These are phyloP conservation scores for Thelaira solivaga DNA, from an alignment of 2,888 invertebrate genomes.

Conservation along the genomic window DNA sequence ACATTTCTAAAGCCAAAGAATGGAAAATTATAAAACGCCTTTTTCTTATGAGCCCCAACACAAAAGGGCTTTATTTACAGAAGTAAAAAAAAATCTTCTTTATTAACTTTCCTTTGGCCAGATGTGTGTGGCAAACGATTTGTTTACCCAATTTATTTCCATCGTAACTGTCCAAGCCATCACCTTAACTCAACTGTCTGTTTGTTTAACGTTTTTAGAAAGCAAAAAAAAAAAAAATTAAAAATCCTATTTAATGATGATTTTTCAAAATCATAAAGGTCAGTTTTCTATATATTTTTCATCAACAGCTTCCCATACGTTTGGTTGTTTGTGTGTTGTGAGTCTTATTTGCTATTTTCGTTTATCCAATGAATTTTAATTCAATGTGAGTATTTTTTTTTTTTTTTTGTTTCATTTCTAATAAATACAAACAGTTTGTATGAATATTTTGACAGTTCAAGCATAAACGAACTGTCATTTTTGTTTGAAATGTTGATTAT, in stretches of 20 bases:
- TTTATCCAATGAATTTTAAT: neutral
- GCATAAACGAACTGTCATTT: slow-evolving; percentile 33
- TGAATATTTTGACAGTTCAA: slow-evolving; percentile 52
- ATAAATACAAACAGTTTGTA: slow-evolving; percentile 20
- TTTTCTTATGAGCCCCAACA: neutral
- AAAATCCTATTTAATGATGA: slow-evolving; percentile 50
- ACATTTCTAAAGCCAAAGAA: too few species aligned
- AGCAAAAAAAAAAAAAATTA: neutral
- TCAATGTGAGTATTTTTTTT: neutral
- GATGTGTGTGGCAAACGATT: slow-evolving; percentile 31
- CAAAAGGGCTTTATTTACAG: neutral
- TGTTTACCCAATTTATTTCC: slow-evolving; percentile 3
- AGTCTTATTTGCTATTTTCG: neutral
- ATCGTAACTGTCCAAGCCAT: slow-evolving; percentile 24
- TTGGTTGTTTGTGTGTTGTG: neutral
- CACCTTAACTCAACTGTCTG: slow-evolving; percentile 23
- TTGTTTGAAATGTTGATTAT: slow-evolving; percentile 36
- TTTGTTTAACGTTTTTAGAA: neutral
- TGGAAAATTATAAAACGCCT: slow-evolving; percentile 27
- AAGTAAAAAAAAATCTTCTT: neutral
- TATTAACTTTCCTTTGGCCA: slow-evolving; percentile 19
- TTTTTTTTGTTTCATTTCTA: neutral
- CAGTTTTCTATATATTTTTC: neutral
- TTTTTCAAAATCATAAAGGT: slow-evolving; percentile 52
- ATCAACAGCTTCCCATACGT: neutral